Conservation (phyloP, 1,140 invertebrate genomes). For the Dryas iulia region DNA sequence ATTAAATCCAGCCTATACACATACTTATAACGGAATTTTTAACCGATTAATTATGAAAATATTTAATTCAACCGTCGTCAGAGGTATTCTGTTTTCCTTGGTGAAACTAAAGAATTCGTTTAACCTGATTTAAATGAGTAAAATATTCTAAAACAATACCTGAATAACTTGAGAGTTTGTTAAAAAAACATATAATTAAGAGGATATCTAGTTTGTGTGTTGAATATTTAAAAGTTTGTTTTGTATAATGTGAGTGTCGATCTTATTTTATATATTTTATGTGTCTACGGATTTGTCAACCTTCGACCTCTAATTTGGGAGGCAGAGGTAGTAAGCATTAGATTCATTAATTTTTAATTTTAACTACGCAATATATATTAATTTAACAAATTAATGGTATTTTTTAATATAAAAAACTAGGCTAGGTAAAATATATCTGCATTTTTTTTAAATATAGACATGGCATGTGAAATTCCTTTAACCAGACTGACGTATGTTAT, state of each 20-base stretch:
- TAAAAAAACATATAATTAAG: neutral
- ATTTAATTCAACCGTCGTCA: neutral
- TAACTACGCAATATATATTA: too few relatives aligned
- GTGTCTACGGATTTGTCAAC: neutral
- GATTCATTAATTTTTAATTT: too few relatives aligned
- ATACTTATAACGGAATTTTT: slow-evolving; percentile 2
- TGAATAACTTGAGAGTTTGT: neutral
- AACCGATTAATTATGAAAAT: neutral
- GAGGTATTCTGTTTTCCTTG: neutral
- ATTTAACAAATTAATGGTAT: too few relatives aligned
- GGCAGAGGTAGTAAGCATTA: too few relatives aligned
- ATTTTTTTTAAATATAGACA: too few relatives aligned
- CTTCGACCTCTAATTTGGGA: neutral
- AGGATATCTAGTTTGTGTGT: neutral
- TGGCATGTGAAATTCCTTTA: too few relatives aligned
- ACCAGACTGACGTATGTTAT: too few relatives aligned
- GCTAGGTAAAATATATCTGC: too few relatives aligned
- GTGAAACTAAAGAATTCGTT: slow-evolving; percentile 9
- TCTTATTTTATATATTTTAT: neutral
- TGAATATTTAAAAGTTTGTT: too few relatives aligned
- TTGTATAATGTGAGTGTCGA: too few relatives aligned
- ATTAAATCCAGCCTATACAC: neutral
- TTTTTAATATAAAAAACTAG: too few relatives aligned
- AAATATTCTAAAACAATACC: slow-evolving; percentile 11
- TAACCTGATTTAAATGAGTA: slow-evolving; percentile 16